Conservation (phyloP, 1,140 invertebrate genomes). For the Spodoptera litura region DNA sequence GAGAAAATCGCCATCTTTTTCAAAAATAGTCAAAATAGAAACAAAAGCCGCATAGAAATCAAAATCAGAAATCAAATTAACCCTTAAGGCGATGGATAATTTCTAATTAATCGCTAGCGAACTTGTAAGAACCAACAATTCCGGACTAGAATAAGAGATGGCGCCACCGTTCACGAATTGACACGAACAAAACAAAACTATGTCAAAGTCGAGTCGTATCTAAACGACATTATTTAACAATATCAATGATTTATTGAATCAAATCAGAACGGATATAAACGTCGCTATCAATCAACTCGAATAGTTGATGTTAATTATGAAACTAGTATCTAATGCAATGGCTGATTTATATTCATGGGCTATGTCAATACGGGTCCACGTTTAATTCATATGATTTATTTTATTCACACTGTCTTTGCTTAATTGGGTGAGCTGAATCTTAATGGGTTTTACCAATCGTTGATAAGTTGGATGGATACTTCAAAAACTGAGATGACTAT, state of each 20-base stretch:
- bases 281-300: conserved; percentile 50
- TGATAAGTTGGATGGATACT: neutral
- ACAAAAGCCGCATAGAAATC: neutral
- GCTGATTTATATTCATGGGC: conserved; percentile 46
- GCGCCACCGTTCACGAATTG: conserved; percentile 60
- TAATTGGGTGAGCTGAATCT: conserved; percentile 32
- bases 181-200: conserved; percentile 55
- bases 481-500: neutral
- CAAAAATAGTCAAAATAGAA: too few species aligned
- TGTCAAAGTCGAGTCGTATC: conserved; percentile 78
- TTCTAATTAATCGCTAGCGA: neutral
- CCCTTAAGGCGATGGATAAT: neutral
- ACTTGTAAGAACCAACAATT: conserved; percentile 32
- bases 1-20: too few species aligned
- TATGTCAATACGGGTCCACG: conserved; percentile 34
- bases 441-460: neutral
- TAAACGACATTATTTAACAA: conserved; percentile 65
- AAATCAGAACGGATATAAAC: conserved; percentile 56
- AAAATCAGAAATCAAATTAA: neutral
- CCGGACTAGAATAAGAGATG: conserved; percentile 61
- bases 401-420: conserved; percentile 39
- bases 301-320: conserved; percentile 47
- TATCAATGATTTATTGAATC: conserved; percentile 66
- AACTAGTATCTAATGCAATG: conserved; percentile 39
- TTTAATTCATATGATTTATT: conserved; percentile 37